Evolutionary conservation across 2,797 vertebrate genomes (phyloP).

Genomic region (Labeo calbasu): DNA sequence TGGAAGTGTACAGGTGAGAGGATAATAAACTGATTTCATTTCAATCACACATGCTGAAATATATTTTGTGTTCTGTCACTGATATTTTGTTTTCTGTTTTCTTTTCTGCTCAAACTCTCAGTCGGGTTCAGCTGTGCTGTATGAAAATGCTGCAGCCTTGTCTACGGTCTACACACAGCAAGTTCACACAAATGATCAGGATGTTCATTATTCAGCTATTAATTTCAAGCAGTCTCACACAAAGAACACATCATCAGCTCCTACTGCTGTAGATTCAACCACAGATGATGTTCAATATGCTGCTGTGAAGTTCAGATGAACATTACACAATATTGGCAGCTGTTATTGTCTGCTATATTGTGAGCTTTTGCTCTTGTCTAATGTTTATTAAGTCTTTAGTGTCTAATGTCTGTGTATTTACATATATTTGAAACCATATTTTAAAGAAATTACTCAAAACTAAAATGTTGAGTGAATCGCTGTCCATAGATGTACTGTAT

Average conservation of each 20-base stretch:
- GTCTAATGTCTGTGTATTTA: no score
- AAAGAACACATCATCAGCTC: background rate
- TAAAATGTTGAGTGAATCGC: no score
- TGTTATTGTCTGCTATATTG: no score
- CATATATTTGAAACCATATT: no score
- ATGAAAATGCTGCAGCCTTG: background rate
- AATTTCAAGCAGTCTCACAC: background rate
- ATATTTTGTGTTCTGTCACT: background rate
- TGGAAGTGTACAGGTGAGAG: constrained; percentile 13
- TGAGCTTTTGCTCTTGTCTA: no score
- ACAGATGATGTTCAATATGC: background rate
- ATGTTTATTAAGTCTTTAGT: no score
- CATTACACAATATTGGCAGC: background rate
- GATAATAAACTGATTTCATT: background rate
- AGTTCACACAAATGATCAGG: background rate
- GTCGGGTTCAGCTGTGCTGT: background rate
- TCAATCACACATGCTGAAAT: background rate
- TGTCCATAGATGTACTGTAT: no score
- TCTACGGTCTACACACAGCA: background rate
- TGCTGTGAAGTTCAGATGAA: background rate
- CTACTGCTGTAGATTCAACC: background rate
- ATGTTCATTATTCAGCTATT: constrained; percentile 27
- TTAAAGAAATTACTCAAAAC: no score
- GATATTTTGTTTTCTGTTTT: background rate
- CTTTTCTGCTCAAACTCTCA: background rate